Base-by-base conservation (phyloP, 2,113 vertebrate genomes). In the Nansenia antarctica region DNA sequence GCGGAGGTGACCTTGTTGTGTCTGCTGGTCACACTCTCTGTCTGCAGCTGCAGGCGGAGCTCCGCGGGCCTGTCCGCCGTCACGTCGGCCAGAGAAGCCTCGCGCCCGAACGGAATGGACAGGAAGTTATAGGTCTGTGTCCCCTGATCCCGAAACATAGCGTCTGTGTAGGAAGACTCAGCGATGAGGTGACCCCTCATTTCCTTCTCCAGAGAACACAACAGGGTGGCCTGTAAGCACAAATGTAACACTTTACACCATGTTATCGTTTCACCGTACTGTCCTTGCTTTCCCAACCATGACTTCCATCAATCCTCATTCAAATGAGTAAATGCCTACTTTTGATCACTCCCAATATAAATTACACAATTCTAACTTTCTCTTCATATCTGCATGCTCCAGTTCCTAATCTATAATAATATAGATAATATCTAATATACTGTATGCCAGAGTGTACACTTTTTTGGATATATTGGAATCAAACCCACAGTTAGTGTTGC, bases 101-200 rank as follows among this genome's bases (percentile, higher is more conserved):
- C 86, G 0, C 80, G 78, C 53, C 92, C 89, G 72, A 98, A 98
- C 1, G 94, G 93, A 1, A 94, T 93, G 0, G 87, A 75, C 57
- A 82, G 87, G 83, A 99, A 98, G 20, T 47, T 91, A 68, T 96
- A 93, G 0, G 96, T 99, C 80, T 99, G 98, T 0, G 95, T 99
- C 30, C 95, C 96, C 65, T 91, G 80, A 72, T 99, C 95, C 35
- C 92, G 31, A 37, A 92, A 92, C 1, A 97, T 88, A 1, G 95
- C 94, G 1, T 99, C 96, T 0, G 88, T 78, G 54, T 82, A 91
- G 32, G 84, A 92, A 8, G 89, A 80, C 78, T 96, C 94, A 0
- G 96, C 45, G n/a, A 49, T 49, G 5, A 49, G 45, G 58, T 60
- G 58, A 37, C 58, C 58, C 31, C n/a, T 60, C 7, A 35, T 15